These are phyloP conservation scores for Onychomys torridus DNA, from an alignment of 2,797 vertebrate genomes.

Conservation along the genomic window DNA sequence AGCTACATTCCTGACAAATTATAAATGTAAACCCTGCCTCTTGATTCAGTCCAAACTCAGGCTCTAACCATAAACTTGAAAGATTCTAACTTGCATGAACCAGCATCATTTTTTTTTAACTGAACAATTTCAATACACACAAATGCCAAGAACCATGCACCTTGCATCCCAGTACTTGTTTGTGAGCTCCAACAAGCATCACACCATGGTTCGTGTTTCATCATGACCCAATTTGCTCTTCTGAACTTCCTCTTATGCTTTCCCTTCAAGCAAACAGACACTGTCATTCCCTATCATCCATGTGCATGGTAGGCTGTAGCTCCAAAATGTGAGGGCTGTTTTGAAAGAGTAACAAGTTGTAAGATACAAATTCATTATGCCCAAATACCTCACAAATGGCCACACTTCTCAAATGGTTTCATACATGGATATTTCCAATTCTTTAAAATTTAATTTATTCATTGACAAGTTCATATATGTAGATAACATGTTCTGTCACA, in stretches of 20 bases:
- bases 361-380: not conserved
- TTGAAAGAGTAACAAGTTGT: slow-evolving; percentile 5
- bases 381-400: slow-evolving; percentile 19
- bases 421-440: not conserved
- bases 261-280: slow-evolving; percentile 15
- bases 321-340: not conserved
- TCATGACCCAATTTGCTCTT: not conserved
- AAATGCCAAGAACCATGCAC: not conserved
- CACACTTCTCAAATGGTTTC: slow-evolving; percentile 13
- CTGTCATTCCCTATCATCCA: not conserved
- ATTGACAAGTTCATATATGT: not conserved
- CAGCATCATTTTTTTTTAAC: slow-evolving; percentile 1
- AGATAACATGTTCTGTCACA: not conserved
- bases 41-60: not conserved
- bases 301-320: not conserved
- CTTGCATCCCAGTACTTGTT: not conserved
- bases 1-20: not conserved
- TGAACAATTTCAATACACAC: not conserved
- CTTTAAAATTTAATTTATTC: not conserved
- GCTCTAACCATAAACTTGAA: not conserved
- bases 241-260: not conserved
- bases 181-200: not conserved
- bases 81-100: not conserved
- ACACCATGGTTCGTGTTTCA: not conserved
- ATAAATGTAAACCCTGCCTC: not conserved